phyloP scores from a whole-genome alignment of 2,888 invertebrate genomes.

The Ernsta delagoae region DNA sequence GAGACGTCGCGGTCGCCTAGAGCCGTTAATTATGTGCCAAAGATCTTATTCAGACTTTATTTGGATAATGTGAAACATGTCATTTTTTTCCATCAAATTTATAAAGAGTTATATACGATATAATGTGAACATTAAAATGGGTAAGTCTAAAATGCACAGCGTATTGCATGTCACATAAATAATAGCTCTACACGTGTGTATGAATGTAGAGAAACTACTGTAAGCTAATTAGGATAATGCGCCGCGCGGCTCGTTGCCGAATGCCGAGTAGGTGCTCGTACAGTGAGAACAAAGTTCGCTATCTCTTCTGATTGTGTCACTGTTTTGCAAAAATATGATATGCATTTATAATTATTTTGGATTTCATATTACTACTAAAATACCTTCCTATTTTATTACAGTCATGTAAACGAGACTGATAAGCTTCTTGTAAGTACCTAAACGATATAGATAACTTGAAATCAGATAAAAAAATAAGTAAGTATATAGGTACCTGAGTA shows the following conservation, averaged over 20 bases:
- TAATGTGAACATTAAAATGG: not conserved
- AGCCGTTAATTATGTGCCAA: no score
- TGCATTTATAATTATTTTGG: no score
- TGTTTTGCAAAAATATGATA: constrained; percentile 38
- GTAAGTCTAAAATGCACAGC: constrained; percentile 4
- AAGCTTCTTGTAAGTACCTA: no score
- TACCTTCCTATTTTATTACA: no score
- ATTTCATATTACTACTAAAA: no score
- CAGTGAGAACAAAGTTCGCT: constrained; percentile 54
- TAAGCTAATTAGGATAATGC: constrained; percentile 72
- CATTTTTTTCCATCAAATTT: not conserved
- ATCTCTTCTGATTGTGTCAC: constrained; percentile 49
- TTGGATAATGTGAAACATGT: no score
- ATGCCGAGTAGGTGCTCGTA: constrained; percentile 56
- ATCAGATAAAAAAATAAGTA: no score
- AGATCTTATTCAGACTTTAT: no score
- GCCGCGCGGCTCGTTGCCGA: constrained; percentile 47
- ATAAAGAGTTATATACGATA: not conserved
- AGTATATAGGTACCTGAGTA: no score
- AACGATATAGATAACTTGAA: no score
- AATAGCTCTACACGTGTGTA: constrained; percentile 12
- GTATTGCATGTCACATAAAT: constrained; percentile 16
- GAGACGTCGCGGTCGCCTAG: no score
- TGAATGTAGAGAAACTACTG: constrained; percentile 22
- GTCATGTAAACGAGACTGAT: no score